Percentiles rank a stretch among this genome's conserved stretches.
Evolutionary conservation across 2,113 vertebrate species (phyloP).

Genomic region (Poecilia latipinna): DNA sequence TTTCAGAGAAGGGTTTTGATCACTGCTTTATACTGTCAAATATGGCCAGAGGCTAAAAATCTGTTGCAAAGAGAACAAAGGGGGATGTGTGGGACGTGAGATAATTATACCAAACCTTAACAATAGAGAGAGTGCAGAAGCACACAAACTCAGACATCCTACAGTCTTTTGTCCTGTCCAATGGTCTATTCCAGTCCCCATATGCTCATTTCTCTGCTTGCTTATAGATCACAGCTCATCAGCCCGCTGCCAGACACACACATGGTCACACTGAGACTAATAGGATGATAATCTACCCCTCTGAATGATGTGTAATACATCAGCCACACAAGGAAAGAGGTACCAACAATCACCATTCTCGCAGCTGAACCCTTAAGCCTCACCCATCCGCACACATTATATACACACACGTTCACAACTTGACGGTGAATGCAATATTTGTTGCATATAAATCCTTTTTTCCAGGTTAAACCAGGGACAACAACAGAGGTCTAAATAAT

Average conservation of each 20-base stretch:
- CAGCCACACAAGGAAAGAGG: conserved; percentile 45
- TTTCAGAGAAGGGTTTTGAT: conserved; percentile 30
- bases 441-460: conserved; percentile 13
- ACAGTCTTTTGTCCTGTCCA: conserved; percentile 67
- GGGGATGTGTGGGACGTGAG: conserved; percentile 28
- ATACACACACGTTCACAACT: not conserved
- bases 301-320: conserved; percentile 68
- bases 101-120: conserved; percentile 64
- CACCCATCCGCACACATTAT: not conserved
- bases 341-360: not conserved
- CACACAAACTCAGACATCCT: conserved; percentile 49
- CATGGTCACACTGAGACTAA: conserved; percentile 15
- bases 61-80: conserved; percentile 38
- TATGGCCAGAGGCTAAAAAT: conserved; percentile 25
- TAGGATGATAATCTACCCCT: conserved; percentile 63
- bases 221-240: conserved; percentile 73
- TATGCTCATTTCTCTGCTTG: conserved; percentile 70
- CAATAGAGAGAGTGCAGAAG: conserved; percentile 53
- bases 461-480: conserved; percentile 29
- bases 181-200: conserved; percentile 70
- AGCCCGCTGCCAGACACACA: conserved; percentile 50
- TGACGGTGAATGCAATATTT: not conserved
- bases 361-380: conserved; percentile 32
- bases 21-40: conserved; percentile 25
- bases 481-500: conserved; percentile 25